phyloP scores from a whole-genome alignment of 2,797 vertebrate species.

The Semaprochilodus insignis region DNA sequence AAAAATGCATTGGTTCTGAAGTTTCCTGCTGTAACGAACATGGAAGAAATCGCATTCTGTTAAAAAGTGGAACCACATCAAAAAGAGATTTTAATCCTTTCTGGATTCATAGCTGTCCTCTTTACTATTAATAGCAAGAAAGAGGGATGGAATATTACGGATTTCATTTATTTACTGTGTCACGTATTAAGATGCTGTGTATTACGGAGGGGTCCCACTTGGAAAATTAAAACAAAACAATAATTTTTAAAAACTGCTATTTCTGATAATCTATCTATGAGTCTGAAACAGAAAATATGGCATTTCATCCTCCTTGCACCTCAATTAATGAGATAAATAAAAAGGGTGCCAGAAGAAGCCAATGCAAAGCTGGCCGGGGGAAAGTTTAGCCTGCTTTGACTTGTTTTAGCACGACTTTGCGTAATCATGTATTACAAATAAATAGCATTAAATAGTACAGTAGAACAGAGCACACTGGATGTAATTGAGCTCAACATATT shows the following conservation, averaged over 20 bases:
- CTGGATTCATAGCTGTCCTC: slow-evolving; percentile 75
- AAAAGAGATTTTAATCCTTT: slow-evolving; percentile 79
- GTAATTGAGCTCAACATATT: slow-evolving; percentile 2
- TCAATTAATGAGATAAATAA: slow-evolving; percentile 42
- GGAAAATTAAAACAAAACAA: slow-evolving; percentile 61
- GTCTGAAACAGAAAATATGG: slow-evolving; percentile 40
- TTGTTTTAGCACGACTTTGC: slow-evolving; percentile 32
- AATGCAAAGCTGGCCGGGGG: slow-evolving; percentile 30
- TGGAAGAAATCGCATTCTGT: slow-evolving; percentile 70
- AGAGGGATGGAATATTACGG: slow-evolving; percentile 72
- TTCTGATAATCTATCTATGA: slow-evolving; percentile 71
- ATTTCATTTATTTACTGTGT: slow-evolving; percentile 75
- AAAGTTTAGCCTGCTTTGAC: slow-evolving; percentile 45
- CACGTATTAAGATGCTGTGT: slow-evolving; percentile 64
- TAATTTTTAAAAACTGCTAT: slow-evolving; percentile 53
- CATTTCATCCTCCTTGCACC: slow-evolving; percentile 39
- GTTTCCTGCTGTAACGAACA: slow-evolving; percentile 68
- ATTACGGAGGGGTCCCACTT: slow-evolving; percentile 60
- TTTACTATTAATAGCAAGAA: slow-evolving; percentile 78
- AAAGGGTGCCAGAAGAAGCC: slow-evolving; percentile 24
- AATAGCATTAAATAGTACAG: slow-evolving; percentile 27
- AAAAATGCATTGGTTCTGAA: slow-evolving; percentile 56
- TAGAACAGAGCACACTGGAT: slow-evolving; percentile 7
- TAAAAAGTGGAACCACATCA: slow-evolving; percentile 79
- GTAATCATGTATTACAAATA: slow-evolving; percentile 46